These are phyloP conservation scores for Oryzaephilus surinamensis DNA, from an alignment of 1,140 invertebrate species.

Conservation along the genomic window DNA sequence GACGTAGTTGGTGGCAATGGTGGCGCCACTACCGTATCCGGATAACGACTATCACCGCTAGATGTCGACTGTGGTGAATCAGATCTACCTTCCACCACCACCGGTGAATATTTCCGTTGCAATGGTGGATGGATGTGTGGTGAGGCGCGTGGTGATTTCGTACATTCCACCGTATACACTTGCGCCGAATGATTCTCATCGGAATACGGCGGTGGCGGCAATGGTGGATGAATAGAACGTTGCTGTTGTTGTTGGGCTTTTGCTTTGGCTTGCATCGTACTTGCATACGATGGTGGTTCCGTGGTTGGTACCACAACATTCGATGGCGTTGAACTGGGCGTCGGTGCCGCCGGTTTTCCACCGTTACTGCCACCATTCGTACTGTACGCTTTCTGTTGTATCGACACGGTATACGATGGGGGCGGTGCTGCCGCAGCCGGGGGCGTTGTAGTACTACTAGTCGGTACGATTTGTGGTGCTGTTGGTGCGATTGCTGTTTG, in stretches of 20 bases:
- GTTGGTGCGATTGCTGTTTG: constrained; percentile 88
- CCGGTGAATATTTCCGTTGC: constrained; percentile 54
- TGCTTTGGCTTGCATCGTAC: constrained; percentile 75
- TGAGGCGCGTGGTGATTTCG: constrained; percentile 38
- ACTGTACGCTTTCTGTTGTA: constrained; percentile 58
- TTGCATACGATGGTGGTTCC: constrained; percentile 84
- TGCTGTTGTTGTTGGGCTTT: constrained; percentile 44
- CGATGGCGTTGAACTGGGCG: constrained; percentile 32
- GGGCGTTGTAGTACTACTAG: constrained; percentile 37
- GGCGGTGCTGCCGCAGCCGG: constrained; percentile 52
- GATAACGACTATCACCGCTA: constrained; percentile 37
- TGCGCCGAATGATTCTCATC: constrained; percentile 33
- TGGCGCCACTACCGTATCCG: constrained; percentile 36
- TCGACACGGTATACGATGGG: constrained; percentile 68
- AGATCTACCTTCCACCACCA: constrained; percentile 43
- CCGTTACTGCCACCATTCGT: constrained; percentile 26
- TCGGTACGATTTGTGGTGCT: constrained; percentile 47
- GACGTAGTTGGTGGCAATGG: constrained; percentile 40
- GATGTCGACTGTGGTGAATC: constrained; percentile 46
- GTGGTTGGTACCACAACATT: constrained; percentile 60
- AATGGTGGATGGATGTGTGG: constrained; percentile 45
- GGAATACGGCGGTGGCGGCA: constrained; percentile 60
- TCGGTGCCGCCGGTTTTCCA: constrained; percentile 44
- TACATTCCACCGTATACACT: constrained; percentile 38
- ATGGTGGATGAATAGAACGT: constrained; percentile 43